Evolutionary conservation across 2,888 invertebrate genomes (phyloP).

Genomic region (Andrena dorsata): DNA sequence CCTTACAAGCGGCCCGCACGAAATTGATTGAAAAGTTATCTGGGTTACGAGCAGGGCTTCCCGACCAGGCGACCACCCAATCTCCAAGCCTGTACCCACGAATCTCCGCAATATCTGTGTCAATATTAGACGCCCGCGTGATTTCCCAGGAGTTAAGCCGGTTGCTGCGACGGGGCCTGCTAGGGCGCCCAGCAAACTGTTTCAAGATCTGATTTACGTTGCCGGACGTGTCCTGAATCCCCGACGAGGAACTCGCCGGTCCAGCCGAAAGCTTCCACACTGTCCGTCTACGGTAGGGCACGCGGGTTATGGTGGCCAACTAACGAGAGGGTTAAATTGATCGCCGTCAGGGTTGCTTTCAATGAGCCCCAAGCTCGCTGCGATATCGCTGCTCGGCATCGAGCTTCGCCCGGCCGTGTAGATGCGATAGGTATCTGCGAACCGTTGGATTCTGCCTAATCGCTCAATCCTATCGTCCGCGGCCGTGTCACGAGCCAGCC

Average conservation of each 20-base stretch:
- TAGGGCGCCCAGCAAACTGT: background rate
- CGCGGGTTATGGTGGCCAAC: background rate
- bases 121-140: background rate
- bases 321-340: conserved; percentile 39
- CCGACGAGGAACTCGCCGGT: background rate
- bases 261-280: conserved; percentile 18
- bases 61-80: background rate
- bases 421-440: conserved; percentile 65
- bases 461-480: conserved; percentile 64
- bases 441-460: conserved; percentile 73
- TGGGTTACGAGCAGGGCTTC: too few species aligned
- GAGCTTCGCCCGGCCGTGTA: conserved; percentile 41
- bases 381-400: conserved; percentile 57
- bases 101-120: background rate
- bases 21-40: background rate
- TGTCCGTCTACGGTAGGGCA: background rate
- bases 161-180: background rate
- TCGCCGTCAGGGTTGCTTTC: conserved; percentile 32
- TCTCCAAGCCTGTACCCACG: background rate
- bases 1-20: background rate
- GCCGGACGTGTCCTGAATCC: conserved; percentile 26
- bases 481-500: conserved; percentile 49
- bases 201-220: conserved; percentile 46
- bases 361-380: conserved; percentile 14
- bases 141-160: background rate